These are phyloP conservation scores for Idris sp. DNA, from an alignment of 1,140 invertebrate genomes.

Conservation along the genomic window DNA sequence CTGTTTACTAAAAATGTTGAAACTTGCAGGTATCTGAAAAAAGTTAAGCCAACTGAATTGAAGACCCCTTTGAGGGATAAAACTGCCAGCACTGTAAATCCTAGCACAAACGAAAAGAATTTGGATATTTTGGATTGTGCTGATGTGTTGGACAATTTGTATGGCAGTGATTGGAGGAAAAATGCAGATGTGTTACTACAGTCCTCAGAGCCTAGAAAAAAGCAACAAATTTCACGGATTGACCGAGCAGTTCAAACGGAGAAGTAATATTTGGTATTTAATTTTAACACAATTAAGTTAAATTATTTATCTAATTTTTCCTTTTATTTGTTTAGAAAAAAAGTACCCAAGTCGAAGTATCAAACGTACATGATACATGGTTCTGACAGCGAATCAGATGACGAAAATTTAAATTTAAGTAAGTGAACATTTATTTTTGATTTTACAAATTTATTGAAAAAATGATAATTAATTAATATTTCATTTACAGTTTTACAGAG, in stretches of 20 bases:
- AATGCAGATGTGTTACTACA: constrained; percentile 67
- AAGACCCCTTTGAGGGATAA: constrained; percentile 21
- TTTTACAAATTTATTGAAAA: no score
- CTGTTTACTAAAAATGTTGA: constrained; percentile 1
- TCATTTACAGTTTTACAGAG: constrained; percentile 55
- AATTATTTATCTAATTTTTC: neutral
- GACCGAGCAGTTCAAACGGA: constrained; percentile 67
- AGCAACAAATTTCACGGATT: constrained; percentile 48
- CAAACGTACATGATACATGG: constrained; percentile 6
- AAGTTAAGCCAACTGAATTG: neutral
- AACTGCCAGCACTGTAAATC: constrained; percentile 1
- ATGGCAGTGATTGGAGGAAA: constrained; percentile 77
- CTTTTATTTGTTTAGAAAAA: constrained; percentile 54
- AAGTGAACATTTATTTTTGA: constrained; percentile 3
- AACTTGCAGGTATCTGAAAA: constrained; percentile 22
- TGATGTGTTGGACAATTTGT: constrained; percentile 78
- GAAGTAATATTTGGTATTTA: constrained; percentile 52
- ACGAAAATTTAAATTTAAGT: constrained; percentile 64
- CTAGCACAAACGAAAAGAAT: constrained; percentile 33
- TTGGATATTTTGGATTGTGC: constrained; percentile 69
- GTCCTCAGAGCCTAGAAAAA: constrained; percentile 70
- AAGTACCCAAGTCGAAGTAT: constrained; percentile 28
- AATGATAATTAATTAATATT: no score
- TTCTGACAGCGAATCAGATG: constrained; percentile 63
- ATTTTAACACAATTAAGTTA: neutral